Conservation (phyloP, 2,888 invertebrate genomes). For the Cryptosula pallasiana region DNA sequence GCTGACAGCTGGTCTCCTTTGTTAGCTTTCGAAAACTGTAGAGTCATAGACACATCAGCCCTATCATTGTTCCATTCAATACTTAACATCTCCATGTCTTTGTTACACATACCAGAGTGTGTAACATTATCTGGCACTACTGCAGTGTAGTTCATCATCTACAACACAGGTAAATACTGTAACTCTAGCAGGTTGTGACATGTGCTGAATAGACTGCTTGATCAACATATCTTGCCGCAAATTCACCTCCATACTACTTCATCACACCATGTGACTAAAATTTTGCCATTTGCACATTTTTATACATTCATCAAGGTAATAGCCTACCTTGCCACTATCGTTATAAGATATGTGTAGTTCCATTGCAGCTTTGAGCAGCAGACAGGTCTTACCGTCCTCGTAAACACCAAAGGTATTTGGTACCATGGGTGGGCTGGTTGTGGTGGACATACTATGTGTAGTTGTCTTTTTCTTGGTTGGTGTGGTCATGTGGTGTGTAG, state of each 20-base stretch:
- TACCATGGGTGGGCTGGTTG: neutral
- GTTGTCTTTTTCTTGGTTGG: neutral
- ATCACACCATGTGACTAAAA: too few species aligned
- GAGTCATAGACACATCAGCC: neutral
- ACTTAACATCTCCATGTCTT: neutral
- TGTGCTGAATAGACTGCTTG: too few species aligned
- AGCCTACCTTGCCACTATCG: neutral
- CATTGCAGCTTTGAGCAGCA: conserved; percentile 4
- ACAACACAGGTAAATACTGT: too few species aligned
- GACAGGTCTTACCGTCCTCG: neutral
- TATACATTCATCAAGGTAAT: neutral
- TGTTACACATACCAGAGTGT: neutral
- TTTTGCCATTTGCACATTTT: too few species aligned
- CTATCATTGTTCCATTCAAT: neutral
- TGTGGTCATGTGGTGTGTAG: neutral
- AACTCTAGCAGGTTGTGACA: too few species aligned
- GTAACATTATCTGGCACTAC: neutral
- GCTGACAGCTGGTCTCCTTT: too few species aligned
- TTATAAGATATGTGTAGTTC: neutral
- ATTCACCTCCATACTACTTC: too few species aligned
- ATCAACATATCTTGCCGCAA: too few species aligned
- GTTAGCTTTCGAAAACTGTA: too few species aligned
- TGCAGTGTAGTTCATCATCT: neutral
- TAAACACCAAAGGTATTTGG: neutral
- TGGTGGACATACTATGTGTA: neutral